Evolutionary conservation across 2,113 vertebrate species (phyloP).

Genomic region (Emydocephalus ijimae): DNA sequence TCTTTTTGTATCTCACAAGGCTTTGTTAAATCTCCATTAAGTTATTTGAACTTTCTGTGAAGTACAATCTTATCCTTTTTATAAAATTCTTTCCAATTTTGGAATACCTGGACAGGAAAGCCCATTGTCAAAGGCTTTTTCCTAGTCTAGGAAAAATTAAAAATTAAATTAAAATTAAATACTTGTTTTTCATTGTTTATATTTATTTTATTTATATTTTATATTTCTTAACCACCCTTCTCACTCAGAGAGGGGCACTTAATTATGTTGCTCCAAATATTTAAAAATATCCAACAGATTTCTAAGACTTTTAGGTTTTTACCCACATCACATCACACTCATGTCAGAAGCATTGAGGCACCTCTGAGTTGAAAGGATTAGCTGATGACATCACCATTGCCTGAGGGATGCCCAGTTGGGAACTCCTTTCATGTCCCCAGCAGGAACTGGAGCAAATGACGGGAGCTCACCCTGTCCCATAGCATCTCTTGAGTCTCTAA

Average conservation of each 20-base stretch:
- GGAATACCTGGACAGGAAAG: background rate
- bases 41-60: background rate
- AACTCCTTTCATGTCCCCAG: background rate
- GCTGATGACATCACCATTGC: background rate
- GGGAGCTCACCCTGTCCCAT: background rate
- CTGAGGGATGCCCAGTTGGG: background rate
- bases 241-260: background rate
- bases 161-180: background rate
- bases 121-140: background rate
- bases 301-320: background rate
- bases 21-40: background rate
- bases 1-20: background rate
- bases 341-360: background rate
- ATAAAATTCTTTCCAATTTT: background rate
- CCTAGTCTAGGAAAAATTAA: background rate
- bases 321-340: background rate
- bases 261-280: background rate
- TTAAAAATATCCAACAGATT: background rate
- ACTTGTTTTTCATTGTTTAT: background rate
- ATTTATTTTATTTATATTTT: background rate
- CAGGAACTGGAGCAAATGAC: background rate
- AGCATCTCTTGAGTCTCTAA: background rate
- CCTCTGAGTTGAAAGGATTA: background rate
- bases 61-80: background rate
- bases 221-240: background rate